These are phyloP conservation scores for Eulemur mongoz DNA, from an alignment of 2,797 vertebrate species.

Conservation along the genomic window DNA sequence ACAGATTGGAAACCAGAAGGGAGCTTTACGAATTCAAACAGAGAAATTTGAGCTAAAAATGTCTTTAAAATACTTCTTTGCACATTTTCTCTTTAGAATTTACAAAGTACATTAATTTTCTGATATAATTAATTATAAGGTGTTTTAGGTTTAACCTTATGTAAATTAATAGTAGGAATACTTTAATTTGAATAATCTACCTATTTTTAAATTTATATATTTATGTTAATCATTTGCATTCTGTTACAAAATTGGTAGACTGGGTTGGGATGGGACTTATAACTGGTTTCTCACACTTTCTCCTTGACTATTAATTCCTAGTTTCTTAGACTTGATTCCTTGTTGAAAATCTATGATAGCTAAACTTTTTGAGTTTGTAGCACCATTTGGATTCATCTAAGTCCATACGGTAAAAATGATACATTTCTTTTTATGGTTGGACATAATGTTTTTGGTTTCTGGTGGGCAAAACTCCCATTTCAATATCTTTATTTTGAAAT, in stretches of 20 bases:
- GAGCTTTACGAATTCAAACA: slow-evolving; percentile 68
- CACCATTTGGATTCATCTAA: slow-evolving; percentile 39
- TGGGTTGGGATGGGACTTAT: neutral
- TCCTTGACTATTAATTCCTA: neutral
- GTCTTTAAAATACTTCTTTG: slow-evolving; percentile 57
- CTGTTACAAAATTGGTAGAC: neutral
- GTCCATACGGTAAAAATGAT: neutral
- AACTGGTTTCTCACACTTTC: neutral
- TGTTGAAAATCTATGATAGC: slow-evolving; percentile 7
- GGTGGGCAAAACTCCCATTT: slow-evolving; percentile 26
- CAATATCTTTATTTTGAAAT: slow-evolving; percentile 32
- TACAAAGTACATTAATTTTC: slow-evolving; percentile 57
- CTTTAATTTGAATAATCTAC: slow-evolving; percentile 28
- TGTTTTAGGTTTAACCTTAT: slow-evolving; percentile 24
- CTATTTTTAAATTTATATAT: neutral
- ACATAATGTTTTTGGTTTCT: neutral
- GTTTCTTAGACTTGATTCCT: neutral
- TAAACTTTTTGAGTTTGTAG: slow-evolving; percentile 38
- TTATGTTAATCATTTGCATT: slow-evolving; percentile 48
- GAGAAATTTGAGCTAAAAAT: slow-evolving; percentile 71
- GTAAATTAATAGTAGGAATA: slow-evolving; percentile 11
- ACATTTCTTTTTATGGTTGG: slow-evolving; percentile 42
- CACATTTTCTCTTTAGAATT: slow-evolving; percentile 64
- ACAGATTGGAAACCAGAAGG: slow-evolving; percentile 77
- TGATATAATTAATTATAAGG: slow-evolving; percentile 33